Percentiles rank a stretch among this genome's conserved stretches.
phyloP scores from a whole-genome alignment of 2,797 vertebrate genomes.

The Sitta carolinensis region DNA sequence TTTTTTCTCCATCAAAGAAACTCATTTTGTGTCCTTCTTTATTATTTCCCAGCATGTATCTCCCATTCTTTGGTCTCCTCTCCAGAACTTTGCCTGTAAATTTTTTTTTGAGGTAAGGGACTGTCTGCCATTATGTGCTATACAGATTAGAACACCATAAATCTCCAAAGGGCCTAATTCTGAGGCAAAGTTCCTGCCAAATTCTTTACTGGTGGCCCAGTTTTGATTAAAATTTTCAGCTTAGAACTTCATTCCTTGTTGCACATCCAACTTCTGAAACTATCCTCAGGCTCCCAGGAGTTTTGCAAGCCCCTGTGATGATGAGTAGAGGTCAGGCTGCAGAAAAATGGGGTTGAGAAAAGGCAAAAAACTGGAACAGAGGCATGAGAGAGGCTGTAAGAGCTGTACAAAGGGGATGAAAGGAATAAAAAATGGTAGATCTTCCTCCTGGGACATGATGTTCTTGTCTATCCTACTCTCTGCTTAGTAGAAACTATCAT shows the following conservation, averaged over 20 bases:
- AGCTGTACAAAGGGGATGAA: not conserved
- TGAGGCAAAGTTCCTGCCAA: not conserved
- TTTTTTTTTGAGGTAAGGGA: not conserved
- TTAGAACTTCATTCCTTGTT: not conserved
- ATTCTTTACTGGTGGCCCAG: conserved; percentile 8
- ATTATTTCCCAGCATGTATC: not conserved
- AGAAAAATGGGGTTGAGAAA: not conserved
- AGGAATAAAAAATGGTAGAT: not conserved
- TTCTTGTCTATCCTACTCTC: not conserved
- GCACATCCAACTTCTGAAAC: not conserved
- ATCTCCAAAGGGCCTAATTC: not conserved
- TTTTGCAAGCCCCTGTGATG: not conserved
- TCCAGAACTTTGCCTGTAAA: not conserved
- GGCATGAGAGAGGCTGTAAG: not conserved
- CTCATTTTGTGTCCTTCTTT: not conserved
- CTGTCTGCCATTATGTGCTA: not conserved
- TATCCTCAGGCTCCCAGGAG: not conserved
- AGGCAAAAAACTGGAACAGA: not conserved
- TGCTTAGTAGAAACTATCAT: not conserved
- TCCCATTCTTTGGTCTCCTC: not conserved
- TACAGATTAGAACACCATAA: not conserved
- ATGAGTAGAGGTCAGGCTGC: not conserved
- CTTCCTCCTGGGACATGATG: not conserved
- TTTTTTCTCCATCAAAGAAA: not conserved
- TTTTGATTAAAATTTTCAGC: conserved; percentile 6